phyloP scores from a whole-genome alignment of 2,113 vertebrate species.

The Anoura caudifer region DNA sequence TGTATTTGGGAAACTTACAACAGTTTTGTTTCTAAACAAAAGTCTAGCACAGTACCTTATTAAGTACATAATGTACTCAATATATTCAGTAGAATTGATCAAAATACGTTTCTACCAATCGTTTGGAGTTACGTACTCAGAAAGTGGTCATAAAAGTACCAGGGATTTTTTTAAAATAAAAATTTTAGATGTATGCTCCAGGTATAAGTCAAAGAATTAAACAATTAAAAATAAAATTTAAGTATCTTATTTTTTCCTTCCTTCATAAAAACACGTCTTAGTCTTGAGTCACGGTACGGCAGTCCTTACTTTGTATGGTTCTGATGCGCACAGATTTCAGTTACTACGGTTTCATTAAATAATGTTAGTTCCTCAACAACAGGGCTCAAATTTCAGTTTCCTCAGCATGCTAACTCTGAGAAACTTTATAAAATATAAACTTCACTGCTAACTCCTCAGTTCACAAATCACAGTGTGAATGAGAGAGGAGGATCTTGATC shows the following conservation, averaged over 20 bases:
- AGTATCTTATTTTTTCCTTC: neutral
- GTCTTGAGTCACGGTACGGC: neutral
- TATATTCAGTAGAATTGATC: neutral
- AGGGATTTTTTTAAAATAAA: neutral
- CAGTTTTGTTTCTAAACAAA: neutral
- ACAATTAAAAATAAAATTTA: neutral
- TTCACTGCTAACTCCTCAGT: neutral
- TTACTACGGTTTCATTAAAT: neutral
- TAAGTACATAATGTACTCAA: neutral
- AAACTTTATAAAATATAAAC: neutral
- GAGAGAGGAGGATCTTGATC: accelerated
- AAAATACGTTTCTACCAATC: neutral
- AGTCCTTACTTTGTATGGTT: neutral
- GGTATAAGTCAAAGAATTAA: neutral
- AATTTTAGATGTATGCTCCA: neutral
- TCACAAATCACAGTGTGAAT: neutral
- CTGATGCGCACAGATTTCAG: neutral
- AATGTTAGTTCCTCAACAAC: neutral
- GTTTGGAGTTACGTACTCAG: neutral
- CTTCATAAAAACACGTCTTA: neutral
- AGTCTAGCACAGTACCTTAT: neutral
- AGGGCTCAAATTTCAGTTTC: neutral
- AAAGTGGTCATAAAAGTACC: neutral
- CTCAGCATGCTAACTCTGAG: neutral
- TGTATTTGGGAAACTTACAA: neutral